A percentile compares a stretch with the other conserved stretches of the same genome.
Evolutionary conservation across 2,113 vertebrate species (phyloP).

Genomic region (Lamprologus sp.): DNA sequence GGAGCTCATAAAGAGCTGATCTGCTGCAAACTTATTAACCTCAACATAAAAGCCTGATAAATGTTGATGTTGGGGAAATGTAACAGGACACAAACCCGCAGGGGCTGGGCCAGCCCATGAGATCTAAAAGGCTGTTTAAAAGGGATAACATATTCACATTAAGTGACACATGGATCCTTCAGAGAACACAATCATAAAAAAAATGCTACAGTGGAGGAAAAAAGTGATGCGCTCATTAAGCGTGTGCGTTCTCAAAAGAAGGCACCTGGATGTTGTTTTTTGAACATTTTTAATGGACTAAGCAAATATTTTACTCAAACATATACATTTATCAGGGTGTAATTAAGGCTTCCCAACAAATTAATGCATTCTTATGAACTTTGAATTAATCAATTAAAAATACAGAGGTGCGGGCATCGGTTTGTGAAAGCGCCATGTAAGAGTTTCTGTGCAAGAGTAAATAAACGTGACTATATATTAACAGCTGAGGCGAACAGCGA

Average conservation of each 20-base stretch:
- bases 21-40: constrained; percentile 41
- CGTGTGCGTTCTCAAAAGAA: neutral
- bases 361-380: neutral
- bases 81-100: neutral
- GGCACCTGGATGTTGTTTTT: neutral
- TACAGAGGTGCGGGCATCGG: neutral
- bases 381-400: neutral
- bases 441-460: neutral
- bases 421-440: neutral
- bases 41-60: constrained; percentile 24
- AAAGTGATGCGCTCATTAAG: neutral
- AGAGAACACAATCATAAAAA: neutral
- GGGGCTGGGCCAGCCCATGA: neutral
- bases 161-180: neutral
- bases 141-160: neutral
- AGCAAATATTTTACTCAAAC: neutral
- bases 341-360: neutral
- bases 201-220: neutral
- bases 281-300: neutral
- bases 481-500: neutral
- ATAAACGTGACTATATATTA: neutral
- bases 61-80: constrained; percentile 29
- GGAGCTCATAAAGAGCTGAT: constrained; percentile 32
- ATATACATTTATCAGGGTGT: neutral
- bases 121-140: neutral